These are phyloP conservation scores for Mustelus asterias DNA, from an alignment of 2,113 vertebrate species.

Conservation along the genomic window DNA sequence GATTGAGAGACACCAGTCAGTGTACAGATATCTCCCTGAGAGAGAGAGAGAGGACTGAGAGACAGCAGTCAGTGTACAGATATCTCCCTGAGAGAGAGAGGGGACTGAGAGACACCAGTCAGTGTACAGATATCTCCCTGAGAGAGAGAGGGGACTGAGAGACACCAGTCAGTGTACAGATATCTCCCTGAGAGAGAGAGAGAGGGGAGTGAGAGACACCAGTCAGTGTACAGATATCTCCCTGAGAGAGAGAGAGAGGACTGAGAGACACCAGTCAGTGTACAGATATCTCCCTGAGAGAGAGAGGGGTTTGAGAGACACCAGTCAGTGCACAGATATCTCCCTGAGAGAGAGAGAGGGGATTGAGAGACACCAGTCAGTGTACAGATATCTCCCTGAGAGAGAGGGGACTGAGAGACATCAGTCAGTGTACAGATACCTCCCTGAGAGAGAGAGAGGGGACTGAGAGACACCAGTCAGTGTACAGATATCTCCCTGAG, in stretches of 20 bases:
- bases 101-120: not conserved
- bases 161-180: conserved; percentile 1
- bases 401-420: not conserved
- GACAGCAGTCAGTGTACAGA: not conserved
- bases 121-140: not conserved
- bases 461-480: not conserved
- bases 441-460: not conserved
- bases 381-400: not conserved
- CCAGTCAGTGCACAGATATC: not conserved
- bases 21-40: not conserved
- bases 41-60: not conserved
- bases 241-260: not conserved
- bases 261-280: not conserved
- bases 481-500: not conserved
- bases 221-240: not conserved
- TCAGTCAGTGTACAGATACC: not conserved
- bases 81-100: no score
- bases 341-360: not conserved
- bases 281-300: not conserved
- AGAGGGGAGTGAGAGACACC: not conserved
- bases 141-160: not conserved
- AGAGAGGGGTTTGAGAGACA: not conserved
- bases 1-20: not conserved
- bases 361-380: not conserved
- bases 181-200: not conserved